Conservation (phyloP, 2,113 vertebrate species). For the Sula dactylatra region DNA sequence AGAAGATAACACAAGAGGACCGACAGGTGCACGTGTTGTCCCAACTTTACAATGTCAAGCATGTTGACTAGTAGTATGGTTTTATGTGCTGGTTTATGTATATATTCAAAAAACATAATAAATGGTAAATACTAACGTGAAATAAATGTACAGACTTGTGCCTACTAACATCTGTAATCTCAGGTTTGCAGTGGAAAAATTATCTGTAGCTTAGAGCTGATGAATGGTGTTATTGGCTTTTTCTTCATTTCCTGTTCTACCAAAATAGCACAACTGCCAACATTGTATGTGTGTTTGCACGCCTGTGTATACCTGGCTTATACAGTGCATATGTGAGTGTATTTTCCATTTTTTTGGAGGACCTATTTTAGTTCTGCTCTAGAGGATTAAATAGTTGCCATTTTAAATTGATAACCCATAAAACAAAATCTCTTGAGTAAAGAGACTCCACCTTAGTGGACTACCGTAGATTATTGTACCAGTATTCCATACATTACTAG, state of each 20-base stretch:
- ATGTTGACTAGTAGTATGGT: not conserved
- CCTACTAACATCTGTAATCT: not conserved
- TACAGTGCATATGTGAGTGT: not conserved
- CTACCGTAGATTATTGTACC: not conserved
- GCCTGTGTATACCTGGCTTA: not conserved
- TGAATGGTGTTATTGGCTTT: not conserved
- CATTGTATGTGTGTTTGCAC: not conserved
- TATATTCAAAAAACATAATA: not conserved
- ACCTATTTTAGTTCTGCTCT: not conserved
- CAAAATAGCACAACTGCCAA: not conserved
- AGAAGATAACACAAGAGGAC: not conserved
- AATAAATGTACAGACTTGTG: not conserved
- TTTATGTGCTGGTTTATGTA: not conserved
- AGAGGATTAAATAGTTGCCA: not conserved
- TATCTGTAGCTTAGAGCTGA: not conserved
- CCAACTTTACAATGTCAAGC: not conserved
- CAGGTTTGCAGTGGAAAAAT: not conserved
- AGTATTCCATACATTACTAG: not conserved
- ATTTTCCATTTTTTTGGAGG: not conserved
- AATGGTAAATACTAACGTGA: not conserved
- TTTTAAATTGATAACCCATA: not conserved
- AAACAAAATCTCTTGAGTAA: not conserved
- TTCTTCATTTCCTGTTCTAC: slow-evolving; percentile 16
- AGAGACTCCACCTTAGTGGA: not conserved
- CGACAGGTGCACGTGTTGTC: not conserved